Evolutionary conservation across 37 sponge, comb jelly and placozoan genomes (phyloP), one percentile per base, ranked within the genome.

Genomic region (Beroe ovata): DNA sequence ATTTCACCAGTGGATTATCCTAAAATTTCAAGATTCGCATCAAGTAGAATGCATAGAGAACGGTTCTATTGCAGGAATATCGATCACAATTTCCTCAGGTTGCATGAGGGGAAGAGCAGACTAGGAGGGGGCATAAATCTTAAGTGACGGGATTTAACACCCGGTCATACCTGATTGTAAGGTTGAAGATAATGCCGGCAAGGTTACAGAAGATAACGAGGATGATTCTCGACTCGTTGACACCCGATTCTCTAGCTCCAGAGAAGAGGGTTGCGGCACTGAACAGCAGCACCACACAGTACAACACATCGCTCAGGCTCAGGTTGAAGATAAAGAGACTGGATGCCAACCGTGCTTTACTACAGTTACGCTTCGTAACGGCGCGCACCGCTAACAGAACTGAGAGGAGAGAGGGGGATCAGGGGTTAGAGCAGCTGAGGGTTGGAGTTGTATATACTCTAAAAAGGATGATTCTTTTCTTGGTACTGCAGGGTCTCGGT

Each of bases 281-380:
- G 16, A 66, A 66, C 36, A 66, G 35, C 16, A 29, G 69, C 69
- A 66, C 69, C 30, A 4, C 36, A 33, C 69, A 34, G 69, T 66
- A 66, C 69, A 66, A 25, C 30, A 30, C 30, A 16, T 66, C 69
- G 34, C 69, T 66, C 32, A 66, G 69, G 34, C 69, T 66, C 25
- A 66, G 69, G 36, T 66, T 66, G 36, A 66, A 66, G 69, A 66
- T 66, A 16, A 66, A 30, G 69, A 66, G 69, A 34, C 32, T 29
- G 36, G 69, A 66, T 4, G 69, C 69, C 3, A 66, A 37, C 35
- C 69, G 69, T 4, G 69, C 69, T 66, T 66, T 66, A 30, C 69
- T 66, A 16, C 69, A 66, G 30, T 66, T 66, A 25, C 30, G 25
- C 69, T 66, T 66, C 30, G 69, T 66, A 2, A 66, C 69, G 11